A percentile compares a stretch with the other conserved stretches of the same genome.
phyloP scores from a whole-genome alignment of 92 coral and sea anemone species.

The Zoanthus sociatus region DNA sequence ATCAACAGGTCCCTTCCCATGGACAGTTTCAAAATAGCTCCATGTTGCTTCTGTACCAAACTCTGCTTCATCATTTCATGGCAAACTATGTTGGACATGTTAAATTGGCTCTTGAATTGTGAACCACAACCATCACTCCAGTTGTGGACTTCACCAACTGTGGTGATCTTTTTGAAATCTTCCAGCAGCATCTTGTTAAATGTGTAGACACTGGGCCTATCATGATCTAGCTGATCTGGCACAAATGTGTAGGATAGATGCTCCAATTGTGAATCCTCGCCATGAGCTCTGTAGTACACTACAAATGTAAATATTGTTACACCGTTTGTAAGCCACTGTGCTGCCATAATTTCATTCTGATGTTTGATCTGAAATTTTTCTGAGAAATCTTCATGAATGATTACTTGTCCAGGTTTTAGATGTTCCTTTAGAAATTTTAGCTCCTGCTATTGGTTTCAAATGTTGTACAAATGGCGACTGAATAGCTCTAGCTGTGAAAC shows the following conservation, averaged over 20 bases:
- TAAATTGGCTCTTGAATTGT: constrained; percentile 59
- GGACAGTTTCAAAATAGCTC: constrained; percentile 59
- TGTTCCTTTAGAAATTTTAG: not conserved
- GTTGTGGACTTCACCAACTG: constrained; percentile 50
- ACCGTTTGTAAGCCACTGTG: constrained; percentile 20
- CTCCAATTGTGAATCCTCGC: not conserved
- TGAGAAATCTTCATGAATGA: constrained; percentile 18
- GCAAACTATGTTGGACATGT: constrained; percentile 34
- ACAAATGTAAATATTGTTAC: no score
- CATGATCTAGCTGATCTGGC: constrained; percentile 13
- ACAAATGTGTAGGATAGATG: constrained; percentile 14
- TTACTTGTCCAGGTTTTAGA: constrained; percentile 6
- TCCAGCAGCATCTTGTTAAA: constrained; percentile 31
- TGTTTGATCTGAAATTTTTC: constrained; percentile 28
- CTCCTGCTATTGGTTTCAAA: constrained; percentile 1
- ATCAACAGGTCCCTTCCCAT: constrained; percentile 64
- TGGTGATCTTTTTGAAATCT: constrained; percentile 14
- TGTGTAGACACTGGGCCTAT: constrained; percentile 28
- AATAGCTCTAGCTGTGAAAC: constrained; percentile 25
- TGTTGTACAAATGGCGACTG: constrained; percentile 33
- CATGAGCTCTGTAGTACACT: not conserved
- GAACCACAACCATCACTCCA: constrained; percentile 67
- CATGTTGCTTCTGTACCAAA: constrained; percentile 51
- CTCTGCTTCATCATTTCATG: constrained; percentile 39
- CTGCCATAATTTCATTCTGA: constrained; percentile 35